These are phyloP conservation scores for Serilophus lunatus DNA, from an alignment of 2,113 vertebrate species.

Conservation along the genomic window DNA sequence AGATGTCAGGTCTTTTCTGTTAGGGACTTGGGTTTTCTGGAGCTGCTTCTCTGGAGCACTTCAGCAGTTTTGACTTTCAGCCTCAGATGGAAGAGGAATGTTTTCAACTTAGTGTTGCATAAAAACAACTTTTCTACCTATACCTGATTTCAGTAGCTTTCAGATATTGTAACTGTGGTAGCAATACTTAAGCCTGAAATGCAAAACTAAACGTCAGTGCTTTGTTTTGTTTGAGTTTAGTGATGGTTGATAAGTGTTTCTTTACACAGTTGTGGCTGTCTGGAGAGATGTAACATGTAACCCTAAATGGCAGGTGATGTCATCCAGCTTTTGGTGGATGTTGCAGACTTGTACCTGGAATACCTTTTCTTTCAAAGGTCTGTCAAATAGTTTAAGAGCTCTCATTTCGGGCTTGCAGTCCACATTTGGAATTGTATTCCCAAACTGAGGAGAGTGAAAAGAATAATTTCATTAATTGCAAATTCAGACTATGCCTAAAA, in stretches of 20 bases:
- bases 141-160: neutral
- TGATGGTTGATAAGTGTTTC: neutral
- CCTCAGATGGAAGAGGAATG: neutral
- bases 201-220: neutral
- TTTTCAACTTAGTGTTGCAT: neutral
- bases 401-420: neutral
- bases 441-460: neutral
- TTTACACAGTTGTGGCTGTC: neutral
- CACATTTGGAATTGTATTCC: neutral
- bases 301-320: neutral
- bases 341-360: neutral
- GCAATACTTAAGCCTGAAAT: neutral
- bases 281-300: neutral
- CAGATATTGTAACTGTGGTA: neutral
- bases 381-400: neutral
- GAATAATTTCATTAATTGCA: neutral
- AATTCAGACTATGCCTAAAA: neutral
- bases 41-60: neutral
- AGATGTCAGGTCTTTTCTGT: neutral
- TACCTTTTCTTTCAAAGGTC: neutral
- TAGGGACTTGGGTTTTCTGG: neutral
- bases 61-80: neutral
- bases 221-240: neutral
- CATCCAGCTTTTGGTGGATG: neutral
- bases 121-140: neutral